Conservation (phyloP, 2,113 vertebrate species). For the Zosterops borbonicus region DNA sequence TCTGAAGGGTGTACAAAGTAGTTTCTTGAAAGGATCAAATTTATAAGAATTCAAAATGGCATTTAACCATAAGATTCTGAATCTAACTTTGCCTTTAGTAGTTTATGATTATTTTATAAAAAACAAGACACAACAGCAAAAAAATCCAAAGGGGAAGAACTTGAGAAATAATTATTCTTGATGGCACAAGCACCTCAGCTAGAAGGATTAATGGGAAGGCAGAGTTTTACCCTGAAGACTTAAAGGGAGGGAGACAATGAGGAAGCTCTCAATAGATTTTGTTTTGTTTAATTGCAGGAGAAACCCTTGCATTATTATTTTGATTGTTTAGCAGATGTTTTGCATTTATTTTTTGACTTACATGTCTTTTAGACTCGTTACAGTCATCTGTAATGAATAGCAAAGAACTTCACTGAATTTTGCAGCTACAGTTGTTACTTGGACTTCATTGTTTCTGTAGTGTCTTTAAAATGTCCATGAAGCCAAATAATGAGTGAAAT, state of each 20-base stretch:
- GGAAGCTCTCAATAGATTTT: neutral
- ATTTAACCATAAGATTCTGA: neutral
- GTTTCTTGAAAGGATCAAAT: neutral
- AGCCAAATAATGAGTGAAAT: neutral
- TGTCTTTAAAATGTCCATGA: neutral
- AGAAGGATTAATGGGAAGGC: neutral
- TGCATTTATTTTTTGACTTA: neutral
- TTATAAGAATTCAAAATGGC: neutral
- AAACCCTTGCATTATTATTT: neutral
- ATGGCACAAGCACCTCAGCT: neutral
- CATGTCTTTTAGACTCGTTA: fast-evolving
- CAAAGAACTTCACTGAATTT: neutral
- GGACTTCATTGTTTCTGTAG: neutral
- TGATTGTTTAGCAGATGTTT: neutral
- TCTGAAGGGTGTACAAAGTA: neutral
- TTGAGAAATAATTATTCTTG: neutral
- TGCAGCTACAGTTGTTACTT: neutral
- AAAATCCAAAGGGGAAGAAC: neutral
- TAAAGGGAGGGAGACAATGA: neutral
- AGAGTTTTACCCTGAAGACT: neutral
- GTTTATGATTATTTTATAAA: neutral
- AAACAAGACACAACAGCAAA: neutral
- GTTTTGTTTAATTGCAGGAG: neutral
- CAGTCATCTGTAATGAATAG: neutral
- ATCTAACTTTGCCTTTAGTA: neutral